Conservation (phyloP, 2,797 vertebrate genomes). For the Chiloscyllium punctatum region DNA sequence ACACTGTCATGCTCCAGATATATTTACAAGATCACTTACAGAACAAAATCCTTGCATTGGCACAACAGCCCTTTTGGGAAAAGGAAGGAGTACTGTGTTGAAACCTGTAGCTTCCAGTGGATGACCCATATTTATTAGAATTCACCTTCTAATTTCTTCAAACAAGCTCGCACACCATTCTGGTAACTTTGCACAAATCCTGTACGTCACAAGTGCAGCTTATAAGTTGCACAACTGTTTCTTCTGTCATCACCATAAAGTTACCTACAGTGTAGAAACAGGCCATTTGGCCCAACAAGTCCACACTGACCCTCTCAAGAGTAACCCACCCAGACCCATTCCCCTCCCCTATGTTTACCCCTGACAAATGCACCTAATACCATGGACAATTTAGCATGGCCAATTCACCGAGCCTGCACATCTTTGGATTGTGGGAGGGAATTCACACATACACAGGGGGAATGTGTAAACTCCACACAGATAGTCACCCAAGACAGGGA, state of each 20-base stretch:
- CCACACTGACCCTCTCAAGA: too few species aligned
- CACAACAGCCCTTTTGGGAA: background rate
- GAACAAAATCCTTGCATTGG: background rate
- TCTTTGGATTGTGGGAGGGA: too few species aligned
- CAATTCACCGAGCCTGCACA: too few species aligned
- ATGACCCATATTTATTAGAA: background rate
- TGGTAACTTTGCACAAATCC: background rate
- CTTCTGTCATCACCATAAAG: background rate
- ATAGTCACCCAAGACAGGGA: too few species aligned
- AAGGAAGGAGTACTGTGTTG: background rate
- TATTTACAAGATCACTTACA: background rate
- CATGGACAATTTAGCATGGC: too few species aligned
- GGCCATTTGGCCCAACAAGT: too few species aligned
- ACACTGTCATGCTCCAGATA: background rate
- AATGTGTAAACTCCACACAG: too few species aligned
- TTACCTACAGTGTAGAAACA: too few species aligned
- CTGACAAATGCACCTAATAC: too few species aligned
- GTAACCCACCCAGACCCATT: too few species aligned
- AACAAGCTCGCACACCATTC: background rate
- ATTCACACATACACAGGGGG: too few species aligned
- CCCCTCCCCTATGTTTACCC: too few species aligned
- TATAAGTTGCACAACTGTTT: background rate
- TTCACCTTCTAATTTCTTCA: background rate
- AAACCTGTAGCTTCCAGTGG: background rate
- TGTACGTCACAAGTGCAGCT: background rate